phyloP scores from a whole-genome alignment of 2,888 invertebrate species.

The Scrobipalpa costella region DNA sequence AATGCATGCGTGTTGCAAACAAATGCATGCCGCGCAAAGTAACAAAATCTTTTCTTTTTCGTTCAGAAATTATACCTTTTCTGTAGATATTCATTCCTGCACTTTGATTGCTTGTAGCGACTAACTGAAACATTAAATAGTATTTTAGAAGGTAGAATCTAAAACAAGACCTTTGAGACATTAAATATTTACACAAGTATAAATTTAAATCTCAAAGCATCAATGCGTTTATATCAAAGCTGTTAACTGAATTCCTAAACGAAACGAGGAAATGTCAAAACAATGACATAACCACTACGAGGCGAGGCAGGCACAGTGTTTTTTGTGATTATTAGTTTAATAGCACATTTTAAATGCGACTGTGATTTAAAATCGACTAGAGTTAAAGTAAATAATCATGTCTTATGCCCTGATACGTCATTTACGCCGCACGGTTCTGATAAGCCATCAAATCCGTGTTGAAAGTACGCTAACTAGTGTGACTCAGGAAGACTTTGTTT shows the following conservation, averaged over 20 bases:
- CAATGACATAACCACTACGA: slow-evolving; percentile 52
- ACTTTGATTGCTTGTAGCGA: no score
- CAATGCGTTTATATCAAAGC: not conserved
- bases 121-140: no score
- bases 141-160: no score
- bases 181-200: no score
- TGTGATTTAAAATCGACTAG: slow-evolving; percentile 35
- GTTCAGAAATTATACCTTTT: no score
- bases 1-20: no score
- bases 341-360: slow-evolving; percentile 47
- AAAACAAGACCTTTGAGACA: no score
- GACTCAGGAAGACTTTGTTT: slow-evolving; percentile 70
- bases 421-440: slow-evolving; percentile 61
- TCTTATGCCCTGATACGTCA: slow-evolving; percentile 67
- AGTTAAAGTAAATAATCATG: slow-evolving; percentile 50
- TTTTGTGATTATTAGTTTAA: slow-evolving; percentile 33
- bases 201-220: not conserved
- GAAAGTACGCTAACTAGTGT: slow-evolving; percentile 70
- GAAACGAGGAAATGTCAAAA: slow-evolving; percentile 53
- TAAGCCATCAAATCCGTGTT: slow-evolving; percentile 61
- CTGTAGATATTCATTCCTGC: no score
- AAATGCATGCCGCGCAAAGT: no score
- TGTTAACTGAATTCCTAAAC: slow-evolving; percentile 49
- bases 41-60: no score
- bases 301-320: slow-evolving; percentile 41